Evolutionary conservation across 2,113 vertebrate species (phyloP), one percentile per base, ranked within the genome.

Genomic region (Halcyon malimbica): DNA sequence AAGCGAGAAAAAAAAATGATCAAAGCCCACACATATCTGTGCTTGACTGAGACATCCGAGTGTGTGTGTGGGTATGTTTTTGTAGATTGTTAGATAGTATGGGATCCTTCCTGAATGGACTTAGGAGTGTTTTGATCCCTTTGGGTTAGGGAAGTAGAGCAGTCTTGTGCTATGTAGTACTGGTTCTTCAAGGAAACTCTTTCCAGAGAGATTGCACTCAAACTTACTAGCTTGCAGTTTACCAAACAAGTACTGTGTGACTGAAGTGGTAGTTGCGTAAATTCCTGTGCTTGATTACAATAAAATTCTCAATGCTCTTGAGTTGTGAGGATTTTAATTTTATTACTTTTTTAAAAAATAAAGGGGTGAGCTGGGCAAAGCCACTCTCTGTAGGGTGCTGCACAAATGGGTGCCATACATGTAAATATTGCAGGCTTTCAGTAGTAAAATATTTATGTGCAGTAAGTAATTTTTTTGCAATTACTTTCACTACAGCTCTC

Each of bases 171-270:
- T 74, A 0, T 41, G 57, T 50, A 59, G 65, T 76, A 79, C 91
- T 89, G 86, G 62, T 96, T 94, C 44, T 90, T 95, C 91, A 91
- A 91, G 81, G 89, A 92, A 92, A 21, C 77, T 78, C 1, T 88
- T 94, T 89, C 41, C 78, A 50, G 35, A 76, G 62, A 44, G 37
- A 35, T n/a, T 77, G 23, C 53, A 24, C 85, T 88, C 63, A 81
- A 48, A 77, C 75, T 68, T 90, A 15, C 53, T 71, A 48, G 73
- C 56, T 41, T 63, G 67, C 19, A 79, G 62, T 69, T 93, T 68
- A 13, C 37, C 24, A 21, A 71, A 28, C 51, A 37, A 37, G 21
- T 42, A 4, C 13, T 39, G 20, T n/a, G 54, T 1, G 9, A 10
- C 64, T 65, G 60, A 51, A 28, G 26, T 37, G 39, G 16, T 25